A percentile compares a stretch with the other conserved stretches of the same genome.
Evolutionary conservation across 2,888 invertebrate species (phyloP).

Genomic region (Cabera pusaria): DNA sequence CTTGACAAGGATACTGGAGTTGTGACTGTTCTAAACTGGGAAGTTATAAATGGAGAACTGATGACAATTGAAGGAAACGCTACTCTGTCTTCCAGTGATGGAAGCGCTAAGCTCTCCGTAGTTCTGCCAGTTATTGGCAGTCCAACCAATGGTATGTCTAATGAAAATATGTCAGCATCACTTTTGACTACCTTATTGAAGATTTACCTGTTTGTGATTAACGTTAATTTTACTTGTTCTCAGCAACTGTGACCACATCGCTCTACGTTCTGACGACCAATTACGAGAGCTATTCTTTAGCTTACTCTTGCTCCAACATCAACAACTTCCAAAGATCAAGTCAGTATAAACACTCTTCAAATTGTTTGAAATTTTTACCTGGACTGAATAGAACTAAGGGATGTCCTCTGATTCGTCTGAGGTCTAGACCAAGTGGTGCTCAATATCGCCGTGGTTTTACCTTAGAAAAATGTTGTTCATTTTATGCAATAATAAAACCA

Average conservation of each 20-base stretch:
- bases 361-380: too few species aligned
- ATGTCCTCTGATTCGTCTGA: too few species aligned
- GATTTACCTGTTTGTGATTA: too few species aligned
- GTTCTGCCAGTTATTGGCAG: slow-evolving; percentile 41
- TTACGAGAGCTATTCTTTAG: slow-evolving; percentile 84
- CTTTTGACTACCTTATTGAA: too few species aligned
- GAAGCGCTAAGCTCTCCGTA: slow-evolving; percentile 53
- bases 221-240: too few species aligned
- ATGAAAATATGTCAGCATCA: too few species aligned
- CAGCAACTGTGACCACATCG: slow-evolving; percentile 45
- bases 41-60: slow-evolving; percentile 52
- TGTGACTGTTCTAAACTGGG: slow-evolving; percentile 61
- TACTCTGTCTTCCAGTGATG: slow-evolving; percentile 43
- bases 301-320: slow-evolving; percentile 84
- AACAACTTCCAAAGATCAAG: slow-evolving; percentile 44
- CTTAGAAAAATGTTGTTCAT: too few species aligned
- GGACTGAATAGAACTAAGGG: too few species aligned
- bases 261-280: slow-evolving; percentile 86
- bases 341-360: too few species aligned
- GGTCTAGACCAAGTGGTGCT: too few species aligned
- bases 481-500: too few species aligned
- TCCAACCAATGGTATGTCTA: slow-evolving; percentile 43
- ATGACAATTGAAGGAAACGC: slow-evolving; percentile 55
- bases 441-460: too few species aligned
- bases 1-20: slow-evolving; percentile 29